Percentiles rank a stretch among this genome's conserved stretches.
Conservation (phyloP, 2,888 invertebrate genomes). For the Lithophane socia region DNA sequence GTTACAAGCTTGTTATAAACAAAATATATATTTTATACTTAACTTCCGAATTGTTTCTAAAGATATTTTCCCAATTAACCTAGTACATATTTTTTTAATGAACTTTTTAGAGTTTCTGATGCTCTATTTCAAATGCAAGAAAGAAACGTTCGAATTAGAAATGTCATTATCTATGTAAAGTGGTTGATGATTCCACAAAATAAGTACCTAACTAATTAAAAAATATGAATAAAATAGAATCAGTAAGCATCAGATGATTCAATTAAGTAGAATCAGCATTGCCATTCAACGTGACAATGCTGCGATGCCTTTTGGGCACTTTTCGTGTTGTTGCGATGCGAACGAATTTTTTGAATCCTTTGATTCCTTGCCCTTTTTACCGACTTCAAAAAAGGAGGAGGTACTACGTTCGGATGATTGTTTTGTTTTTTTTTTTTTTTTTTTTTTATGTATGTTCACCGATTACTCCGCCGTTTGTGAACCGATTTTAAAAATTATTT, state of each 20-base stretch:
- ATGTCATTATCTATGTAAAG: background rate
- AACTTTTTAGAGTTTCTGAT: background rate
- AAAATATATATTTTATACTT: background rate
- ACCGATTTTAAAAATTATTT: too few relatives aligned
- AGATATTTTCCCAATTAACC: background rate
- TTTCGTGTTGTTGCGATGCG: background rate
- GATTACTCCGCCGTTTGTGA: too few relatives aligned
- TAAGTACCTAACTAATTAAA: background rate
- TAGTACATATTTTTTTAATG: background rate
- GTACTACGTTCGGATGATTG: too few relatives aligned
- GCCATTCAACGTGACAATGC: background rate
- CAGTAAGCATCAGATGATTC: background rate
- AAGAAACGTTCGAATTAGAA: background rate
- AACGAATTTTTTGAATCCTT: background rate
- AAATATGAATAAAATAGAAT: background rate
- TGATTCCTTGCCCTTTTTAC: too few relatives aligned
- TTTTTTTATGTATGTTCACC: too few relatives aligned
- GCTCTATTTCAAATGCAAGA: background rate
- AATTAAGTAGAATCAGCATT: background rate
- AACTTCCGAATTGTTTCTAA: background rate
- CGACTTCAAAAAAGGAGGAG: too few relatives aligned
- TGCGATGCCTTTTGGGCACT: background rate
- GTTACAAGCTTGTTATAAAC: constrained; percentile 22
- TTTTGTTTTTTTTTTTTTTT: too few relatives aligned
- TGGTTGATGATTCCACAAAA: background rate